Conservation (phyloP, 1,140 invertebrate species). For the Tetraneura akinire region DNA sequence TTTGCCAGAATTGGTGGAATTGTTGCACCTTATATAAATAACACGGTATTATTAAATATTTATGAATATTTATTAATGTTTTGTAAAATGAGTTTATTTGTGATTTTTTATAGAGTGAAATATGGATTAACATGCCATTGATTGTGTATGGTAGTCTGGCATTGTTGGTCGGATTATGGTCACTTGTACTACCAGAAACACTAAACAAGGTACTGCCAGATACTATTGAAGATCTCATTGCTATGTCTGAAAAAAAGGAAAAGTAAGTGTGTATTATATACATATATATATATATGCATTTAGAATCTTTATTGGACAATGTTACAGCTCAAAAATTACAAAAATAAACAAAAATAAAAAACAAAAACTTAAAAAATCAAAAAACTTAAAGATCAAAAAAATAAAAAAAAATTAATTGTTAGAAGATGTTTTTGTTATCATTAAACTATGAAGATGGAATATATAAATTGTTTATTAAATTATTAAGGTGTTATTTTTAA, state of each 20-base stretch:
- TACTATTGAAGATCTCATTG: constrained; percentile 55
- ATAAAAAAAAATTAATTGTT: no score
- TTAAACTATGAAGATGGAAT: no score
- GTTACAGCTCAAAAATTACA: background rate
- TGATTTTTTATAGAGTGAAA: constrained; percentile 59
- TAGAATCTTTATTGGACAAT: no score
- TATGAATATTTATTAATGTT: background rate
- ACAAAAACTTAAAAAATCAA: no score
- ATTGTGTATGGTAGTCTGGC: constrained; percentile 55
- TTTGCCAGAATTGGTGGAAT: constrained; percentile 77
- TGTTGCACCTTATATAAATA: constrained; percentile 72
- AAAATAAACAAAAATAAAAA: no score
- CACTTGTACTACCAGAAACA: constrained; percentile 56
- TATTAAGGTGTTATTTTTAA: no score
- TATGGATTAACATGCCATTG: constrained; percentile 65
- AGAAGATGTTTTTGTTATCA: no score
- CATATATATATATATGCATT: no score
- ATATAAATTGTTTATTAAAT: no score
- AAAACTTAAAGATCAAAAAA: no score
- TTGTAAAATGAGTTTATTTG: background rate
- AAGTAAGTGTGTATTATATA: background rate
- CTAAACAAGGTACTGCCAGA: constrained; percentile 54
- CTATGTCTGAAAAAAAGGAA: constrained; percentile 51
- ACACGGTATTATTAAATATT: constrained; percentile 60
- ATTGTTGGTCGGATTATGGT: constrained; percentile 52